phyloP scores from a whole-genome alignment of 2,797 vertebrate genomes.

The Botia kubotai region DNA sequence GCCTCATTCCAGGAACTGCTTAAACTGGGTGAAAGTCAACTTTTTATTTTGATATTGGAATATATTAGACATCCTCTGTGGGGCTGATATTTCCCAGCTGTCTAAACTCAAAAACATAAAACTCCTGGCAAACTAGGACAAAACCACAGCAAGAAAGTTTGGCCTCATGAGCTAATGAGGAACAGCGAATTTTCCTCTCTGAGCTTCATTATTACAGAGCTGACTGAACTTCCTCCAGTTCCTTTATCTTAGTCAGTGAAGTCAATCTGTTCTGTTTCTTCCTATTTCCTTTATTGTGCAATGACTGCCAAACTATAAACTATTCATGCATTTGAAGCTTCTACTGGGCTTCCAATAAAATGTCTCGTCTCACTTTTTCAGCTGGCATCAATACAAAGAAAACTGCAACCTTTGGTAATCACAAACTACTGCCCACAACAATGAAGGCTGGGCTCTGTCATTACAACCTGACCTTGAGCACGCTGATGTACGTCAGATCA shows the following conservation, averaged over 20 bases:
- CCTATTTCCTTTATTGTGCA: background rate
- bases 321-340: background rate
- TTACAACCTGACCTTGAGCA: background rate
- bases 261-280: background rate
- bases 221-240: background rate
- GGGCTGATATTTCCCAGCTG: background rate
- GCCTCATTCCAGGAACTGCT: background rate
- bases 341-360: background rate
- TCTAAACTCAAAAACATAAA: slow-evolving; percentile 4
- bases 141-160: background rate
- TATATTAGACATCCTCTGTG: background rate
- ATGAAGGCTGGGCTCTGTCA: background rate
- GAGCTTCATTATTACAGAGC: background rate
- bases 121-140: slow-evolving; percentile 9
- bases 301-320: background rate
- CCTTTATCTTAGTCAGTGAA: background rate
- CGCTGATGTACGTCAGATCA: background rate
- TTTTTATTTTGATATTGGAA: background rate
- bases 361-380: background rate
- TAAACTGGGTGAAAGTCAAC: background rate
- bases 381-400: background rate
- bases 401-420: background rate
- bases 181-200: background rate
- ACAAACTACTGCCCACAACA: background rate
- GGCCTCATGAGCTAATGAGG: too few relatives aligned